Conservation (phyloP, 2,797 vertebrate genomes). For the Buceros bicornis region DNA sequence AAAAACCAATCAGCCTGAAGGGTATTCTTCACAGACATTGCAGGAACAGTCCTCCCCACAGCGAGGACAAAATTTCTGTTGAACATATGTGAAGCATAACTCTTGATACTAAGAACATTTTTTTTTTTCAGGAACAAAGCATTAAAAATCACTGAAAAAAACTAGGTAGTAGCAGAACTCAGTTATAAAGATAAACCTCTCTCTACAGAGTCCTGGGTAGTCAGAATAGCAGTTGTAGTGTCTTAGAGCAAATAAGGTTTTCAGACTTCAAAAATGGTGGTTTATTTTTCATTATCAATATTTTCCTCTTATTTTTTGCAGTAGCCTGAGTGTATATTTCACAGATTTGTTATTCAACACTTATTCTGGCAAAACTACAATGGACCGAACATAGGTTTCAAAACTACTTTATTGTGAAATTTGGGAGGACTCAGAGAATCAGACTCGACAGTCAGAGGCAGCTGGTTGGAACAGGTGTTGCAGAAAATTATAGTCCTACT, state of each 20-base stretch:
- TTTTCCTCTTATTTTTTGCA: not conserved
- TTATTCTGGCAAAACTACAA: conserved; percentile 41
- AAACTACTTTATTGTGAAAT: conserved; percentile 74
- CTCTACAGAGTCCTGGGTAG: not conserved
- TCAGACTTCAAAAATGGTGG: not conserved
- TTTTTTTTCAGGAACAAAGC: not conserved
- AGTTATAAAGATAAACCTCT: not conserved
- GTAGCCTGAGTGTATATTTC: conserved; percentile 30
- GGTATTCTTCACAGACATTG: not conserved
- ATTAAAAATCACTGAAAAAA: not conserved
- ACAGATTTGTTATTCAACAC: conserved; percentile 46
- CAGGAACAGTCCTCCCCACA: not conserved
- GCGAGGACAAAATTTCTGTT: not conserved
- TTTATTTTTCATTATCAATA: not conserved
- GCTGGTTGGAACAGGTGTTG: conserved; percentile 80
- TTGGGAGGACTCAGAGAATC: conserved; percentile 70
- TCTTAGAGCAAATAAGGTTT: not conserved
- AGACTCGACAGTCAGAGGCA: conserved; percentile 73
- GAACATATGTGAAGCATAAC: not conserved
- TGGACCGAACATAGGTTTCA: conserved; percentile 52
- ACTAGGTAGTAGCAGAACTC: not conserved
- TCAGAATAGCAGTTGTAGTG: not conserved
- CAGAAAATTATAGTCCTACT: conserved; percentile 79
- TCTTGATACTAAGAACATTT: not conserved
- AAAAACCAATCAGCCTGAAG: not conserved